phyloP scores from a whole-genome alignment of 2,888 invertebrate species.

The Cheilosia scutellata region DNA sequence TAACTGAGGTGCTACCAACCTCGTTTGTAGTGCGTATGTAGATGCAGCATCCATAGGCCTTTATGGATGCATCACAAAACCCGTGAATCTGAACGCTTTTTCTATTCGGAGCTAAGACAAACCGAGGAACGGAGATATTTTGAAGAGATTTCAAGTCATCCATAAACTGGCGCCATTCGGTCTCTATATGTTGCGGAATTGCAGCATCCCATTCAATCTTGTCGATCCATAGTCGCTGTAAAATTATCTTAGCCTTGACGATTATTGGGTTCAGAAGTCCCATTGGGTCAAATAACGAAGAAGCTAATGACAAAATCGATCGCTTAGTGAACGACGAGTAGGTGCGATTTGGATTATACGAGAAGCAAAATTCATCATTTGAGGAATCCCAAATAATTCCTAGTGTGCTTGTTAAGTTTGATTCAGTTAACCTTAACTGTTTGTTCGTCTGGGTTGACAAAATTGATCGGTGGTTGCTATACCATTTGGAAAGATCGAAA shows the following conservation, averaged over 20 bases:
- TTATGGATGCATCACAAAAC: constrained; percentile 45
- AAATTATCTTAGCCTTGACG: constrained; percentile 56
- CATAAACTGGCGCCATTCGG: constrained; percentile 22
- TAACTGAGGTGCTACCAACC: constrained; percentile 18
- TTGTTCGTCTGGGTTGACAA: constrained; percentile 27
- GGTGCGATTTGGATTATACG: neutral
- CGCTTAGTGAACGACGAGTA: constrained; percentile 10
- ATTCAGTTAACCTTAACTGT: neutral
- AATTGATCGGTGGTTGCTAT: constrained; percentile 72
- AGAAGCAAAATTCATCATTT: neutral
- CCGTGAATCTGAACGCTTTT: constrained; percentile 24
- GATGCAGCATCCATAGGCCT: constrained; percentile 61
- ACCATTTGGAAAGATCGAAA: constrained; percentile 46
- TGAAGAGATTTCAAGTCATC: constrained; percentile 4
- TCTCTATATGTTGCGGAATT: constrained; percentile 24
- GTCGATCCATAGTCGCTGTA: constrained; percentile 65
- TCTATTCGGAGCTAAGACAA: neutral
- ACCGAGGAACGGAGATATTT: constrained; percentile 17
- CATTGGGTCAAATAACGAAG: constrained; percentile 60
- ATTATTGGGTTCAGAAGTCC: constrained; percentile 60
- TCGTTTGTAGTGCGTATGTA: constrained; percentile 46
- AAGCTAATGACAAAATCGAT: constrained; percentile 5
- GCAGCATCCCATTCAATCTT: constrained; percentile 49
- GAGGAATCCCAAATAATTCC: constrained; percentile 13
- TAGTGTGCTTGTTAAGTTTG: constrained; percentile 23